Conservation (phyloP, 2,888 invertebrate species). For the Chrysotoxum bicinctum region DNA sequence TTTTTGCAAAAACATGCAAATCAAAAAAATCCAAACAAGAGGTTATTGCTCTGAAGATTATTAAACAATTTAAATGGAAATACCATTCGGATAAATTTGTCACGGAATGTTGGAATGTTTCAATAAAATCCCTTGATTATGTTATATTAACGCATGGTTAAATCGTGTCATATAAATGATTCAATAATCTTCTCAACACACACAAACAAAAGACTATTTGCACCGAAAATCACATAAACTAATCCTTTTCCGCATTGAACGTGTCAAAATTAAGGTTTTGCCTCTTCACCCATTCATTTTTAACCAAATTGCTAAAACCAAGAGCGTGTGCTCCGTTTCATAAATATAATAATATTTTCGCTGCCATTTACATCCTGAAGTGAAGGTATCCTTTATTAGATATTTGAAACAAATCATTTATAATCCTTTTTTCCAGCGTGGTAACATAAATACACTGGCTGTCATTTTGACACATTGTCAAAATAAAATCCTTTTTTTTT, state of each 20-base stretch:
- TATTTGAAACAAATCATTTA: constrained; percentile 33
- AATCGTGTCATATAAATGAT: constrained; percentile 12
- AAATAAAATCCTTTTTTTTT: constrained; percentile 12
- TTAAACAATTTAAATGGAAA: background rate
- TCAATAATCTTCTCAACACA: constrained; percentile 13
- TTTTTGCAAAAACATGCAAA: too few species aligned
- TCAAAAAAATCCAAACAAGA: too few species aligned
- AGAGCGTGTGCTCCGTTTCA: background rate
- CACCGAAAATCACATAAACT: constrained; percentile 8
- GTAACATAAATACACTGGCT: background rate
- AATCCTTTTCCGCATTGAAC: constrained; percentile 18
- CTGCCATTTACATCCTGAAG: constrained; percentile 4
- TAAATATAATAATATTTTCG: background rate
- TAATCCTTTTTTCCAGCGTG: background rate
- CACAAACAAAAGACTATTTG: constrained; percentile 14
- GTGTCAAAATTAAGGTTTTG: constrained; percentile 28
- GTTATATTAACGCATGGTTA: constrained; percentile 10
- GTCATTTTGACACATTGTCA: constrained; percentile 34
- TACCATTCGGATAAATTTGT: background rate
- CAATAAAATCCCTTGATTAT: background rate
- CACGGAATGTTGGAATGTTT: background rate
- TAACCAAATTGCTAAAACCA: background rate
- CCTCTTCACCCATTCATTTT: background rate
- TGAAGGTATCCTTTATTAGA: background rate
- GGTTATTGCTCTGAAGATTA: too few species aligned